A percentile compares a stretch with the other conserved stretches of the same genome.
phyloP scores from a whole-genome alignment of 2,113 vertebrate species.

The Carettochelys insculpta region DNA sequence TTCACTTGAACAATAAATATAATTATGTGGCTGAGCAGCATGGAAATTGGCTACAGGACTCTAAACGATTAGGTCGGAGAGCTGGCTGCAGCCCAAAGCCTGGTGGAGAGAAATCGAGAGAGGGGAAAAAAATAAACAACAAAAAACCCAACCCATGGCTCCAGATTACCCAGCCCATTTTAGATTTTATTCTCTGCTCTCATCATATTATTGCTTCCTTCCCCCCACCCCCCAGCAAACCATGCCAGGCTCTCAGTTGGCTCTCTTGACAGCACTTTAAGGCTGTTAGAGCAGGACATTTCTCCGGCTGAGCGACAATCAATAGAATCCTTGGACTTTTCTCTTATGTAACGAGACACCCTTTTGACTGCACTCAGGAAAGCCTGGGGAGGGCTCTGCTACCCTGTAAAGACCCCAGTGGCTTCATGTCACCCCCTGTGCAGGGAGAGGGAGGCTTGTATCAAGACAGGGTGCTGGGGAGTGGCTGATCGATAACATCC shows the following conservation, averaged over 20 bases:
- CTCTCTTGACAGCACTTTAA: fast-evolving
- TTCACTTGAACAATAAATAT: neutral
- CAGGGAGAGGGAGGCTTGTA: too few relatives aligned
- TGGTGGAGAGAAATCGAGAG: neutral
- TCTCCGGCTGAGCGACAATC: neutral
- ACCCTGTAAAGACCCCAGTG: neutral
- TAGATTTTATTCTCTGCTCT: neutral
- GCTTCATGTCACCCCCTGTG: neutral
- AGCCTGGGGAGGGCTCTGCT: neutral
- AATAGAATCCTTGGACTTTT: neutral
- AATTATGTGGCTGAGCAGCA: neutral
- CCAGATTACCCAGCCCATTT: neutral
- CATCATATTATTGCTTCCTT: neutral
- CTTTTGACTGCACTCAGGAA: neutral
- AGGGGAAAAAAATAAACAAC: too few relatives aligned
- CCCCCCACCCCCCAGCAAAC: neutral
- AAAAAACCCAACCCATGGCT: neutral
- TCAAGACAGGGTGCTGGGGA: neutral
- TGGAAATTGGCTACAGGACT: neutral
- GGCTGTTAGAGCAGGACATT: neutral
- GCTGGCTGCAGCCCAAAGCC: neutral
- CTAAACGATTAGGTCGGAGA: neutral
- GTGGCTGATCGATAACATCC: fast-evolving
- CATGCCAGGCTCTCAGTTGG: fast-evolving
- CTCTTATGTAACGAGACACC: fast-evolving